These are phyloP conservation scores for Octodon degus DNA, from an alignment of 2,113 vertebrate species.

Conservation along the genomic window DNA sequence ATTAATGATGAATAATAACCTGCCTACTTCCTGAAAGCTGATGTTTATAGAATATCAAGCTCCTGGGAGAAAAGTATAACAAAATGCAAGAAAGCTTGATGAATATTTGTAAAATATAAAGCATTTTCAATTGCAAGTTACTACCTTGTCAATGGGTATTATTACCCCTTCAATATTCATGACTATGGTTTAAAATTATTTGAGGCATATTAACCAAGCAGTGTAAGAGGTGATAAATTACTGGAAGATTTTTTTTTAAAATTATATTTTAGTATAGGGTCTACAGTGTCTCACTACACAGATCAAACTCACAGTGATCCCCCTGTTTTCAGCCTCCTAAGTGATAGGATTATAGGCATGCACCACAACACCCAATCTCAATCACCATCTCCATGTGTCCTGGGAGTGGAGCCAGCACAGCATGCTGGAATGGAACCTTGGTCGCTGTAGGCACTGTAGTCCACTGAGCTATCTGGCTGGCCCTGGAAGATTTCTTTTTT, in stretches of 20 bases:
- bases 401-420: no score
- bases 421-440: no score
- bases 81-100: background rate
- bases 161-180: background rate
- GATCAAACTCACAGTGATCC: no score
- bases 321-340: no score
- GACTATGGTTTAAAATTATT: conserved; percentile 10
- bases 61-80: background rate
- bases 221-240: conserved; percentile 19
- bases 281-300: no score
- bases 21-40: background rate
- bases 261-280: no score
- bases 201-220: background rate
- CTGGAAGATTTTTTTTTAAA: background rate
- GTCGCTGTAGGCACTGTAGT: no score
- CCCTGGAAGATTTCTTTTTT: background rate
- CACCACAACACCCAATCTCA: no score
- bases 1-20: background rate
- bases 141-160: background rate
- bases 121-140: background rate
- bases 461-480: no score
- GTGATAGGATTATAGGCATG: no score
- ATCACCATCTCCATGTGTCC: no score
- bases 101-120: background rate
- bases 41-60: background rate